Evolutionary conservation across 2,797 vertebrate genomes (phyloP).

Genomic region (Cynopterus sphinx): DNA sequence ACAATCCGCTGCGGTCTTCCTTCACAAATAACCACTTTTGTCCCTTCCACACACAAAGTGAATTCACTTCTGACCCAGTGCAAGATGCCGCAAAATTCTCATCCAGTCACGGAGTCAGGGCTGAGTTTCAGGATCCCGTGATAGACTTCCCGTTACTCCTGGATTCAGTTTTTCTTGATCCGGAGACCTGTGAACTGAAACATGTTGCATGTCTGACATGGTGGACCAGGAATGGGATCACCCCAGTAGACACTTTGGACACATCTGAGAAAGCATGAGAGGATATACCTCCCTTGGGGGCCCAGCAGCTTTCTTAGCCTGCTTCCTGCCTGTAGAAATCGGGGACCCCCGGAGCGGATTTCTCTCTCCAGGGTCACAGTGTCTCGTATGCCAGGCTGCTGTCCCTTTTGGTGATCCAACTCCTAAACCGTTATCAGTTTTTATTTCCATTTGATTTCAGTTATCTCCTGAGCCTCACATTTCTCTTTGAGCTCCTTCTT

Average conservation of each 20-base stretch:
- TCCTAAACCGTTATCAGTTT: background rate
- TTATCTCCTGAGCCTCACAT: background rate
- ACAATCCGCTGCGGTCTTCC: background rate
- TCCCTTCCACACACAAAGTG: background rate
- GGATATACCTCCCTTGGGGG: background rate
- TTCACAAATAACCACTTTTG: background rate
- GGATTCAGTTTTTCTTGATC: background rate
- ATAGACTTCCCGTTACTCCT: background rate
- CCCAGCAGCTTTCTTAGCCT: background rate
- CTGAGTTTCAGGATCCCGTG: background rate
- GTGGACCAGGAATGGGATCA: background rate
- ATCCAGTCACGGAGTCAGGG: background rate
- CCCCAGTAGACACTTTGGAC: background rate
- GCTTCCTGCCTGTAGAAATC: background rate
- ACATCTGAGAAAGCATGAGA: background rate
- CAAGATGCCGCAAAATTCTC: background rate
- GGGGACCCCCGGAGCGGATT: background rate
- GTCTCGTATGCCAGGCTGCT: background rate
- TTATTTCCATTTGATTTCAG: background rate
- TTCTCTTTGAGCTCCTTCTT: background rate
- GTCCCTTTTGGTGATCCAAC: background rate
- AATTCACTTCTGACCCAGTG: background rate
- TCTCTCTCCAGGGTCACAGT: accelerated
- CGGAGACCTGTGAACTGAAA: background rate
- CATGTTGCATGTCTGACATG: too few species aligned